phyloP scores from a whole-genome alignment of 2,113 vertebrate species.

The Cepphus grylle region DNA sequence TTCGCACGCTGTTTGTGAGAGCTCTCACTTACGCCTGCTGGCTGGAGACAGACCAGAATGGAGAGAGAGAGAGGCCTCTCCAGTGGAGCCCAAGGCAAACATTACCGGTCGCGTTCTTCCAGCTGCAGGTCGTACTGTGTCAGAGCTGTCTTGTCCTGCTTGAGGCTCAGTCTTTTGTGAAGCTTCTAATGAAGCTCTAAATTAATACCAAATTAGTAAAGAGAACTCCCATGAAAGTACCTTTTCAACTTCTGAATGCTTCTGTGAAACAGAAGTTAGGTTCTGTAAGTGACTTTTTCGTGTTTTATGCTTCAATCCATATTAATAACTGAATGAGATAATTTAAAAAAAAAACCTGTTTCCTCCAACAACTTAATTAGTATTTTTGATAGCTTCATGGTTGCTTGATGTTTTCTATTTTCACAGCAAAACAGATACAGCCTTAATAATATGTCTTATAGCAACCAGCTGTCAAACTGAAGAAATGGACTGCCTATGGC shows the following conservation, averaged over 20 bases:
- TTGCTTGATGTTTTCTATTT: neutral
- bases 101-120: neutral
- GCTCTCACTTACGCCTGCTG: accelerated
- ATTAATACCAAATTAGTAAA: neutral
- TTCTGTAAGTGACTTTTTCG: neutral
- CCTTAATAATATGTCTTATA: neutral
- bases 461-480: neutral
- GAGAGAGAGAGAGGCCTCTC: neutral
- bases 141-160: neutral
- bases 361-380: neutral
- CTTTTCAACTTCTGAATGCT: neutral
- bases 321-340: neutral
- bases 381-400: neutral
- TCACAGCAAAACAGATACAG: neutral
- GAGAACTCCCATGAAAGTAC: neutral
- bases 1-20: accelerated
- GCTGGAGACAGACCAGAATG: neutral
- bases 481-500: accelerated
- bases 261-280: neutral
- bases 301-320: accelerated
- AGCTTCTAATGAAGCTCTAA: neutral
- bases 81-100: neutral
- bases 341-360: neutral
- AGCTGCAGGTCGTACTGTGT: neutral
- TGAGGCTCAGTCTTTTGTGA: neutral